Evolutionary conservation across 2,113 vertebrate genomes (phyloP), one percentile per base, ranked within the genome.

Genomic region (Melanerpes formicivorus): DNA sequence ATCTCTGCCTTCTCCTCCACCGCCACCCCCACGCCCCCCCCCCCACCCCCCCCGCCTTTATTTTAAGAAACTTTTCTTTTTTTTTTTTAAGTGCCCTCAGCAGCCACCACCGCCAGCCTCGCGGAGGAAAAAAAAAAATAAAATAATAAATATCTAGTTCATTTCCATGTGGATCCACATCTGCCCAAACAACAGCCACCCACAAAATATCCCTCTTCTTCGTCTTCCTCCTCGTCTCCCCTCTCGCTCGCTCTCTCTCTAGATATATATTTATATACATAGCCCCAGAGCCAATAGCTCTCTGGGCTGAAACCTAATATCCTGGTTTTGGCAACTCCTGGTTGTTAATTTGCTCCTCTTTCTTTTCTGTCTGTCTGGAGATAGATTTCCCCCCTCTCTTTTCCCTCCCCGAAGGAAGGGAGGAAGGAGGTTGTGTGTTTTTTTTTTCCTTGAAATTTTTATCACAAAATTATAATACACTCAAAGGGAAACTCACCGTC

Each of bases 391-490:
- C 98, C 98, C 98, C 97, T 97, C 98, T 98, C 97, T 98, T 98
- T 98, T 98, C 98, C 98, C 98, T 98, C 99, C 98, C 98, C 98
- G 98, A 98, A 98, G 98, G 97, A 97, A 97, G 96, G 97, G 98
- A 98, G 98, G 98, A 99, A 99, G 98, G 98, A 99, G 98, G 98
- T 97, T 98, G 98, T 98, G 98, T 98, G 98, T 98, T 96, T 97
- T 98, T 98, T 98, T 98, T 98, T 99, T 99, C 99, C 99, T 99
- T 99, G 99, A 99, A 99, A 99, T 98, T 99, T 99, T 99, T 99
- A 99, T 99, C 99, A 99, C 99, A 99, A 99, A 99, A 99, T 99
- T 99, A 99, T 99, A 99, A 99, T 99, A 99, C 99, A 99, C 99
- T 99, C 99, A 99, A 99, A 99, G 98, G 99, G 99, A 99, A 99